Percentiles rank a stretch among this genome's conserved stretches.
Evolutionary conservation across 2,113 vertebrate genomes (phyloP).

Genomic region (Nestor notabilis): DNA sequence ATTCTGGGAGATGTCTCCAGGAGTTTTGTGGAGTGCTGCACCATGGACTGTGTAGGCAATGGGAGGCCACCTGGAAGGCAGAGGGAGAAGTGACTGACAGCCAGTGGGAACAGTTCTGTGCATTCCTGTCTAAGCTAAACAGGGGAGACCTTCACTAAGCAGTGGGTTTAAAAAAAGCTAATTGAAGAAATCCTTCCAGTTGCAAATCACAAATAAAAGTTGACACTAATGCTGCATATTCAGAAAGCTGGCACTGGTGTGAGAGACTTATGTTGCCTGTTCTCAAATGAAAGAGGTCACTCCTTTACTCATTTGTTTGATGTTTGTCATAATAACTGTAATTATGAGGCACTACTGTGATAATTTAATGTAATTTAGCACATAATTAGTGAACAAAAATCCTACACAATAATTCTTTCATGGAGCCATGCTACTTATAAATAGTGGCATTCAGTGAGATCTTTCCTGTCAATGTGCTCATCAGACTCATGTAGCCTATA

Average conservation of each 20-base stretch:
- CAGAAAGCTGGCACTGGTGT: slow-evolving; percentile 29
- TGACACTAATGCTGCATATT: slow-evolving; percentile 29
- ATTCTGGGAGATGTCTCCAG: neutral
- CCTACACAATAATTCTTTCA: slow-evolving; percentile 23
- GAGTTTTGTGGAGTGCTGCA: neutral
- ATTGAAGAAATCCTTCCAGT: slow-evolving; percentile 18
- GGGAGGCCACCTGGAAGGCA: neutral
- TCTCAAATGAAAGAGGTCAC: slow-evolving; percentile 51
- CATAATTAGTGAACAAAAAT: slow-evolving; percentile 56
- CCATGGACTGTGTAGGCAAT: neutral
- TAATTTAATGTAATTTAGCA: slow-evolving; percentile 66
- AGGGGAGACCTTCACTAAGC: neutral
- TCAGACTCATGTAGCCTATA: neutral
- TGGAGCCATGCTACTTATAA: neutral
- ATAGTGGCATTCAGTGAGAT: slow-evolving; percentile 24
- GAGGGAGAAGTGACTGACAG: neutral
- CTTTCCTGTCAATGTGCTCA: neutral
- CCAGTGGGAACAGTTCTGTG: neutral
- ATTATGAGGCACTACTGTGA: slow-evolving; percentile 54
- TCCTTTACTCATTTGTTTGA: slow-evolving; percentile 49
- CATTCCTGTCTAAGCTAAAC: neutral
- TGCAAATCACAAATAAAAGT: slow-evolving; percentile 19
- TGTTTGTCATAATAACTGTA: slow-evolving; percentile 66
- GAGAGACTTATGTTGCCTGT: slow-evolving; percentile 37
- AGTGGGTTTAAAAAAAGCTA: neutral